Percentiles rank a stretch among this genome's conserved stretches.
phyloP scores from a whole-genome alignment of 2,113 vertebrate genomes.

The Brevimyrus niger region DNA sequence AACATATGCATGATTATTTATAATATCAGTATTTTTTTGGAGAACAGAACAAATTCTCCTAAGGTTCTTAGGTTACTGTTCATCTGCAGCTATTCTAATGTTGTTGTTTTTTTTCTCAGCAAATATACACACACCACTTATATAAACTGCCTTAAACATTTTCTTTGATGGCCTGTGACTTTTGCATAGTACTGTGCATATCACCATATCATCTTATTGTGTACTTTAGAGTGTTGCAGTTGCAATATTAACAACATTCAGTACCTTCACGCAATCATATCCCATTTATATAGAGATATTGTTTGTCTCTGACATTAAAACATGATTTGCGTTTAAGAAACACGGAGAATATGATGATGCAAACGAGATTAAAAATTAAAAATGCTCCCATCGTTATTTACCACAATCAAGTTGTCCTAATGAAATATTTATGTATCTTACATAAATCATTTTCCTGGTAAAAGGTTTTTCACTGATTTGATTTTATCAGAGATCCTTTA shows the following conservation, averaged over 20 bases:
- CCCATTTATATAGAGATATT: not conserved
- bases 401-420: constrained; percentile 45
- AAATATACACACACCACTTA: not conserved
- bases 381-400: constrained; percentile 47
- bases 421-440: constrained; percentile 46
- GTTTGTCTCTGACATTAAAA: not conserved
- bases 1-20: not conserved
- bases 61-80: not conserved
- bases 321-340: not conserved
- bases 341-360: constrained; percentile 38
- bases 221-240: not conserved
- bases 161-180: not conserved
- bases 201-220: not conserved
- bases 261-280: not conserved
- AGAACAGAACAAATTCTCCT: not conserved
- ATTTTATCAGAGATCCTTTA: not conserved
- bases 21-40: not conserved
- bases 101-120: not conserved
- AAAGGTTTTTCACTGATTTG: constrained; percentile 7
- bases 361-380: constrained; percentile 49
- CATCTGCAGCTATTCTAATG: not conserved
- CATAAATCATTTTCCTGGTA: constrained; percentile 20
- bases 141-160: not conserved
- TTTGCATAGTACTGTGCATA: not conserved
- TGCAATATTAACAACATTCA: not conserved